These are phyloP conservation scores for Siniperca undulata DNA, from an alignment of 2,797 vertebrate species.

Conservation along the genomic window DNA sequence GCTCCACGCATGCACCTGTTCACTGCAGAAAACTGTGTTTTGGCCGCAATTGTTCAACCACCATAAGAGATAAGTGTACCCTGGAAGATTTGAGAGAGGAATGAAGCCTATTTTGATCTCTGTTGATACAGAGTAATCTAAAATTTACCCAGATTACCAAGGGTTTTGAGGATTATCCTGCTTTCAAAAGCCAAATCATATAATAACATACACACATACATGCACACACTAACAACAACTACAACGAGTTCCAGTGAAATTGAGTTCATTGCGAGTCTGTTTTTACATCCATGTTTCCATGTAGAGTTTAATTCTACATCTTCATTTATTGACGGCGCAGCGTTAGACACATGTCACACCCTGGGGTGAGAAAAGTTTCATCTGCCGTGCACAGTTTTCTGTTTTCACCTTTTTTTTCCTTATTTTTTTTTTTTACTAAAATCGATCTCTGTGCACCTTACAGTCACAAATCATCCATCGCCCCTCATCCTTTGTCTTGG, in stretches of 20 bases:
- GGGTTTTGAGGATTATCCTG: conserved; percentile 72
- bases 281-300: conserved; percentile 4
- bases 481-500: conserved; percentile 63
- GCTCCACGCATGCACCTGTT: conserved; percentile 15
- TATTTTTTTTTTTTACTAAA: conserved; percentile 29
- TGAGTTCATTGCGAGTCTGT: background rate
- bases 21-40: conserved; percentile 22
- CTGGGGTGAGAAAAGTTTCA: conserved; percentile 43
- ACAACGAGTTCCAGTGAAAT: conserved; percentile 18
- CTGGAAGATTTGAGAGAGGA: conserved; percentile 44
- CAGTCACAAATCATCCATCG: conserved; percentile 63
- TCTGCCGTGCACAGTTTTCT: conserved; percentile 50
- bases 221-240: conserved; percentile 42
- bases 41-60: conserved; percentile 12
- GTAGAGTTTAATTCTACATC: conserved; percentile 48
- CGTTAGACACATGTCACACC: conserved; percentile 57
- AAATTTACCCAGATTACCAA: conserved; percentile 75
- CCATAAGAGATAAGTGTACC: conserved; percentile 23
- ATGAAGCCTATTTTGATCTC: conserved; percentile 67
- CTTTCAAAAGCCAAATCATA: conserved; percentile 68
- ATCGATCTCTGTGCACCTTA: conserved; percentile 65
- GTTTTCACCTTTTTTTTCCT: conserved; percentile 36
- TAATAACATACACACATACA: conserved; percentile 62
- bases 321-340: conserved; percentile 47
- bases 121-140: conserved; percentile 70